phyloP scores from a whole-genome alignment of 2,113 vertebrate genomes.

The Pavo muticus region DNA sequence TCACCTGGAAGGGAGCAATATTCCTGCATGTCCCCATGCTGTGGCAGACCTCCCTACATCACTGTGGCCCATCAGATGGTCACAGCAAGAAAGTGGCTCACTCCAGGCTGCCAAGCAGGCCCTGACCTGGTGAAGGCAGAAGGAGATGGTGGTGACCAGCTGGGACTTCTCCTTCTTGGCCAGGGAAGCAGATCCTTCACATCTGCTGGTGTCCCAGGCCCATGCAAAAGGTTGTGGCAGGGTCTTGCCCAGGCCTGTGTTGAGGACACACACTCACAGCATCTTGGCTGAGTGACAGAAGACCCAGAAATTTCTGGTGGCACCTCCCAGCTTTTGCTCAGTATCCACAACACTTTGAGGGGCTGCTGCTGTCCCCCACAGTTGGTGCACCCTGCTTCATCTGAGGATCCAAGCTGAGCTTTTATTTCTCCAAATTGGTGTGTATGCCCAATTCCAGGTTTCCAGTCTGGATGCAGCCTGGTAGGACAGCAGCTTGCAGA shows the following conservation, averaged over 20 bases:
- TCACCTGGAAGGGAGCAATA: not conserved
- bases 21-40: not conserved
- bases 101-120: not conserved
- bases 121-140: not conserved
- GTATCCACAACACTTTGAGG: not conserved
- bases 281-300: not conserved
- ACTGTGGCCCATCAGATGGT: not conserved
- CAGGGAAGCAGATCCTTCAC: not conserved
- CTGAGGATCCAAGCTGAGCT: not conserved
- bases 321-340: not conserved
- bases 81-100: not conserved
- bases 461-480: not conserved
- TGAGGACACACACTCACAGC: not conserved
- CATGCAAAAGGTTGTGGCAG: not conserved
- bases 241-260: not conserved
- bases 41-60: accelerated
- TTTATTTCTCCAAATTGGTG: not conserved
- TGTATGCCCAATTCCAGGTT: accelerated
- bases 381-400: not conserved
- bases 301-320: not conserved
- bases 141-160: not conserved
- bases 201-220: not conserved
- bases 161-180: not conserved
- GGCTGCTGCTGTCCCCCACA: not conserved
- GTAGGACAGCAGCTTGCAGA: not conserved